Evolutionary conservation across 2,797 vertebrate species (phyloP).

Genomic region (Ptychobarbus kaznakovi): DNA sequence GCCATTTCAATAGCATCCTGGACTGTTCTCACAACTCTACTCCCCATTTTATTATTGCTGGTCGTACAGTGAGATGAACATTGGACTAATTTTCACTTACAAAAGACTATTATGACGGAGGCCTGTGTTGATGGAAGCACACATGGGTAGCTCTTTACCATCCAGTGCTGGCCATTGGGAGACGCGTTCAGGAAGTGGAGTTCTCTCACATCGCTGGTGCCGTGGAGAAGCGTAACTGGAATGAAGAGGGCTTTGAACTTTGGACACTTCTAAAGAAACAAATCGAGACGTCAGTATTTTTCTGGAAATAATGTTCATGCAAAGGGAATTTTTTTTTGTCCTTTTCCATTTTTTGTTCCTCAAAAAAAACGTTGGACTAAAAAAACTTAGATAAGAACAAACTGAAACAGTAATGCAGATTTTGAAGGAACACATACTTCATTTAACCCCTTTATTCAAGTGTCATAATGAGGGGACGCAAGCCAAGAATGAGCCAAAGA

Average conservation of each 20-base stretch:
- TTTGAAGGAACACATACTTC: background rate
- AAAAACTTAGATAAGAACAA: constrained; percentile 29
- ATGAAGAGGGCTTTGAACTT: constrained; percentile 44
- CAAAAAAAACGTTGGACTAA: constrained; percentile 6
- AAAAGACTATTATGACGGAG: constrained; percentile 72
- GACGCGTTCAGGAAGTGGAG: constrained; percentile 32
- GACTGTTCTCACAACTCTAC: constrained; percentile 72
- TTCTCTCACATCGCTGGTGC: constrained; percentile 64
- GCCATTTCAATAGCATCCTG: constrained; percentile 66
- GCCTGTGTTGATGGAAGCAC: constrained; percentile 70
- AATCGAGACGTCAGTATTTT: constrained; percentile 51
- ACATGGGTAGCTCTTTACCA: constrained; percentile 61
- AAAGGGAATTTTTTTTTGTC: constrained; percentile 35
- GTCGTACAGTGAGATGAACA: constrained; percentile 72
- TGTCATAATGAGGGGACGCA: constrained; percentile 20
- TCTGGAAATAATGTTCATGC: constrained; percentile 51
- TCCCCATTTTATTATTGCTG: constrained; percentile 75
- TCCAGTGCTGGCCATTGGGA: constrained; percentile 79
- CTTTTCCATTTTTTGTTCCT: constrained; percentile 17
- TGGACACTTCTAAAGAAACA: constrained; percentile 31
- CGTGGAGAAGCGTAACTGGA: constrained; percentile 1
- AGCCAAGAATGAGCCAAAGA: constrained; percentile 77
- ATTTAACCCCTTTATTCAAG: background rate
- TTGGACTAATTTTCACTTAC: constrained; percentile 46
- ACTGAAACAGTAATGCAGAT: background rate